phyloP scores from a whole-genome alignment of 1,140 invertebrate genomes.

The Bombus consobrinus region DNA sequence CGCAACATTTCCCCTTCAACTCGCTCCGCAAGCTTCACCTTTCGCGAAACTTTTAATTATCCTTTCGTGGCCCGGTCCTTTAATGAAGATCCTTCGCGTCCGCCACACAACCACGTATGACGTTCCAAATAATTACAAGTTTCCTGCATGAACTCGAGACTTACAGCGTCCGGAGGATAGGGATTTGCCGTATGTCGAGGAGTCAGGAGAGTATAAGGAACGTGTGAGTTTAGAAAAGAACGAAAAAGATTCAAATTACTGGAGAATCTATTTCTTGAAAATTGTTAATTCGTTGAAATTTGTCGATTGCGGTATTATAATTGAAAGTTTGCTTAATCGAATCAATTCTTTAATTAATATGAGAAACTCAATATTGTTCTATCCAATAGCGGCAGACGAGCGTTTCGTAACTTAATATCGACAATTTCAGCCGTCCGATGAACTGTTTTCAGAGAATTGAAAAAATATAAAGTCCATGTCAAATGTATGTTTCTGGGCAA shows the following conservation, averaged over 20 bases:
- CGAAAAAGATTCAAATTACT: background rate
- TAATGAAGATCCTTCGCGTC: constrained; percentile 66
- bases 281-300: background rate
- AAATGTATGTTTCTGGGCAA: no score
- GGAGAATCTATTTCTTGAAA: background rate
- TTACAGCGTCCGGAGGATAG: background rate
- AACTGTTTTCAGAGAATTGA: background rate
- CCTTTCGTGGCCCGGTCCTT: constrained; percentile 63
- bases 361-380: background rate
- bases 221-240: background rate
- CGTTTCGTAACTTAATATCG: background rate
- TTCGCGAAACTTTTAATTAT: constrained; percentile 75
- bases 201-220: background rate
- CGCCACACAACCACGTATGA: constrained; percentile 37
- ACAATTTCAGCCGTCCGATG: background rate
- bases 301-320: background rate
- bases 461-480: background rate
- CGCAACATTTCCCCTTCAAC: constrained; percentile 3
- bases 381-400: no score
- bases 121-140: constrained; percentile 75
- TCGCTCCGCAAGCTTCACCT: constrained; percentile 31
- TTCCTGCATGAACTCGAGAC: constrained; percentile 53
- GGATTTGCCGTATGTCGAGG: background rate
- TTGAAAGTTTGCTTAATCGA: background rate
- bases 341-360: background rate